These are phyloP conservation scores for Allacma fusca DNA, from an alignment of 2,888 invertebrate species.

Conservation along the genomic window DNA sequence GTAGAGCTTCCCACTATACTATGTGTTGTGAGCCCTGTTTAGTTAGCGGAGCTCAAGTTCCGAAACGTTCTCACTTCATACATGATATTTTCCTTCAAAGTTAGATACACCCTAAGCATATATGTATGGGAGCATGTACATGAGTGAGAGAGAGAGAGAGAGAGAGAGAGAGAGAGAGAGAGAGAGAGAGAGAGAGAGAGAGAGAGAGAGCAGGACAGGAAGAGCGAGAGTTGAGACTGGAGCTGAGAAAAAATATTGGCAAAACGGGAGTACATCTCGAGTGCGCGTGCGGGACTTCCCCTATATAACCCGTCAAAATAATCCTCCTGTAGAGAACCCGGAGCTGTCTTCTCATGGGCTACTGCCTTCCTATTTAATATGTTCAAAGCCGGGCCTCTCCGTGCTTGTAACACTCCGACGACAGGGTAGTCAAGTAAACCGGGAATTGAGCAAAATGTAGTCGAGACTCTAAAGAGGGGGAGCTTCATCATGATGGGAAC, in stretches of 20 bases:
- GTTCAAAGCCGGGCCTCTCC: neutral
- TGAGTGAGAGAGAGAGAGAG: too few species aligned
- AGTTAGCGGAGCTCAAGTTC: too few species aligned
- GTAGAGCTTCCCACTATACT: neutral
- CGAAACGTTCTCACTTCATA: too few species aligned
- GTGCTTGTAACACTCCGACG: neutral
- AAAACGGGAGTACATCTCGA: conserved; percentile 15
- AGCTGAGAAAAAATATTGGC: conserved; percentile 22
- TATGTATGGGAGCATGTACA: too few species aligned
- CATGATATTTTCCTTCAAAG: too few species aligned
- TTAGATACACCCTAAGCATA: too few species aligned
- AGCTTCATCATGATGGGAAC: conserved; percentile 46
- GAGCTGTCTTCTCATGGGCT: conserved; percentile 38
- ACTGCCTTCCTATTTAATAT: conserved; percentile 34
- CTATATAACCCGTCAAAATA: conserved; percentile 29
- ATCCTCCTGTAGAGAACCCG: conserved; percentile 22
- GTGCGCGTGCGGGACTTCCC: conserved; percentile 38
- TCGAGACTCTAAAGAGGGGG: conserved; percentile 29
- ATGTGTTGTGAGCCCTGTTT: too few species aligned
- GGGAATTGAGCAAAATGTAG: conserved; percentile 28
- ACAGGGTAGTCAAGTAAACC: conserved; percentile 1
- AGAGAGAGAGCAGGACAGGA: too few species aligned
- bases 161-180: too few species aligned
- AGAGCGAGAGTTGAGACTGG: neutral
- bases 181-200: too few species aligned